Base-by-base conservation (phyloP, 2,113 vertebrate species). In the Pedetes capensis region DNA sequence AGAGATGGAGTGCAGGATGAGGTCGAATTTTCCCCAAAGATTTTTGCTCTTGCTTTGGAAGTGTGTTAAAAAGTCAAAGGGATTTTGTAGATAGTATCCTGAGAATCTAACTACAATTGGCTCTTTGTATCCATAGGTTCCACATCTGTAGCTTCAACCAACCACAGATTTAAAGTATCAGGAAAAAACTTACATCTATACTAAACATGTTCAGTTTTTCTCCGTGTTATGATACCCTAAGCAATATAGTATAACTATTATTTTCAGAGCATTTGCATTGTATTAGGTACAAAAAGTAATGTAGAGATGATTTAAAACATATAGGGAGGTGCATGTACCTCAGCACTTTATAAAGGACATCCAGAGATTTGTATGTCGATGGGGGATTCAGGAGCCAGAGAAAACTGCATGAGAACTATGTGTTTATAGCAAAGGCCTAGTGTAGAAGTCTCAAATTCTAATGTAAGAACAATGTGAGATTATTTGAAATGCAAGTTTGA, bases 371-470 rank as follows among this genome's bases (percentile, higher is more conserved):
- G 20, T 8, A 8, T 23, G 8, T 64, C 16, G 16, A n/a, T 10
- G 39, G 22, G 42, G 11, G 42, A 17, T 22, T 34, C 12, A 57
- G 27, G 39, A 86, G 79, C 5, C 32, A 68, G 32, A 14, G 42
- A 75, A 25, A 8, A 37, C 37, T 76, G 22, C 55, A n/a, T 39
- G 20, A 78, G 59, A 17, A 55, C 71, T 12, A 44, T 47, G 47
- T 49, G 37, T 42, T 61, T 22, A 93, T 47, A 88, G 22, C n/a
- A 55, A 66, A 66, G 51, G 17, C 29, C 68, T 87, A 51, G 37
- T 44, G 23, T 42, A 71, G 74, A 86, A 83, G n/a, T 85, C 29
- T 78, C 44, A 75, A 61, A 93, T 93, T 95, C 47, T 81, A 93
- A 42, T 42, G 27, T 34, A 51, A 84, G 53, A 71, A 86, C 39